phyloP scores from a whole-genome alignment of 1,140 invertebrate genomes.

The Caenorhabditis brenneri region DNA sequence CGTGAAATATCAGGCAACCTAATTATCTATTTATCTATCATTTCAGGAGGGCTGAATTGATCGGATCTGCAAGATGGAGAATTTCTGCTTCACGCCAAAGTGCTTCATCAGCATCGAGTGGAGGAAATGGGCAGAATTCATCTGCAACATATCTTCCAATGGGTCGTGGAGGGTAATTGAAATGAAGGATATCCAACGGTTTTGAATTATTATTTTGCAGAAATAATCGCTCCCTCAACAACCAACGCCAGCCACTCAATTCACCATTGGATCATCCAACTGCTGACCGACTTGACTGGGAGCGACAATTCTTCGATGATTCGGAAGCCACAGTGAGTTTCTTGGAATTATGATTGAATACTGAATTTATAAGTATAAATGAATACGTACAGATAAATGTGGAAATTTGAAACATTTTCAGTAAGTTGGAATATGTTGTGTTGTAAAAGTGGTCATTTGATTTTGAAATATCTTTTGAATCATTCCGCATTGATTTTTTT shows the following conservation, averaged over 20 bases:
- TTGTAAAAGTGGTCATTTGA: background rate
- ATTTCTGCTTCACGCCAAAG: slow-evolving; percentile 17
- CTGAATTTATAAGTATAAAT: background rate
- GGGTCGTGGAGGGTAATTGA: background rate
- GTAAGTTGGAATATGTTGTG: slow-evolving; percentile 26
- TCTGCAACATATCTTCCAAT: slow-evolving; percentile 17
- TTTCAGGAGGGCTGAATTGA: slow-evolving; percentile 17
- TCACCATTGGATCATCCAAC: slow-evolving; percentile 19
- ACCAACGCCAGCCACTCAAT: slow-evolving; percentile 15
- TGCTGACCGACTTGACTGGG: slow-evolving; percentile 48
- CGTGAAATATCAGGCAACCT: background rate
- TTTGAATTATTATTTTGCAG: background rate
- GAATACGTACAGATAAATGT: background rate
- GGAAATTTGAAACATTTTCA: background rate
- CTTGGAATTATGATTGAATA: background rate
- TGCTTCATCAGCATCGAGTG: slow-evolving; percentile 6
- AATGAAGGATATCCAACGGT: background rate
- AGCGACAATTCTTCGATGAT: slow-evolving; percentile 55
- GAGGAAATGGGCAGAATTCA: background rate
- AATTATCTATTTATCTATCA: background rate
- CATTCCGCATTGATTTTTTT: background rate
- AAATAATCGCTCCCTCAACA: slow-evolving; percentile 14
- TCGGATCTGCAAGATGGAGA: slow-evolving; percentile 18
- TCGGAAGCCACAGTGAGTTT: slow-evolving; percentile 46
- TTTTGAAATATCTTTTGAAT: too few relatives aligned